phyloP scores from a whole-genome alignment of 2,797 vertebrate genomes.

The Brachymystax lenok region DNA sequence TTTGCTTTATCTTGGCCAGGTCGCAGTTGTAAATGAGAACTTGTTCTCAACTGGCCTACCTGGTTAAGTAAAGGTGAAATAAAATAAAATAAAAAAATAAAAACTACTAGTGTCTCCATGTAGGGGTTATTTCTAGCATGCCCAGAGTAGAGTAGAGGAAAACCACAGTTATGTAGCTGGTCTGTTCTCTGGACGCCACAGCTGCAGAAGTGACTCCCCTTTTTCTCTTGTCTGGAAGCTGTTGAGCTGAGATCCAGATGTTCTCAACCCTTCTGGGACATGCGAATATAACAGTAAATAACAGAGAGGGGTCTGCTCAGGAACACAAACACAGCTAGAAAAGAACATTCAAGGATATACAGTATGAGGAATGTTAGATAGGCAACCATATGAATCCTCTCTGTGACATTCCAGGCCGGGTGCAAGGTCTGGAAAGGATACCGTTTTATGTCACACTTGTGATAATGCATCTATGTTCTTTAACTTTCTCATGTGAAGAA shows the following conservation, averaged over 20 bases:
- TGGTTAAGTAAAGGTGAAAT: too few species aligned
- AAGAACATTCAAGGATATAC: slow-evolving; percentile 12
- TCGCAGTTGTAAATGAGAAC: too few species aligned
- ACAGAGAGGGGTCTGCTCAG: slow-evolving; percentile 12
- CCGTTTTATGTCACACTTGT: not conserved
- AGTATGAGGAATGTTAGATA: not conserved
- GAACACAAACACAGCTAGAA: slow-evolving; percentile 35
- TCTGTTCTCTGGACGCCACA: slow-evolving; percentile 21
- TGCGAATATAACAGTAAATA: slow-evolving; percentile 35
- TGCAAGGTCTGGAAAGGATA: not conserved
- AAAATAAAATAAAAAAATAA: too few species aligned
- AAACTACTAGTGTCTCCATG: slow-evolving; percentile 13
- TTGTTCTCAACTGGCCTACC: too few species aligned
- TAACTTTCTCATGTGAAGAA: slow-evolving; percentile 34
- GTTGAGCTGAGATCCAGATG: slow-evolving; percentile 72
- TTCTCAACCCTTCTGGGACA: slow-evolving; percentile 57
- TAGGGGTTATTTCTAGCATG: slow-evolving; percentile 30
- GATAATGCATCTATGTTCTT: not conserved
- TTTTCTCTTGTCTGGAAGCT: slow-evolving; percentile 60
- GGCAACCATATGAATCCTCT: not conserved
- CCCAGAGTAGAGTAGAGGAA: slow-evolving; percentile 42
- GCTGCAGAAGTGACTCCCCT: slow-evolving; percentile 46
- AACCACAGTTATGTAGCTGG: slow-evolving; percentile 70
- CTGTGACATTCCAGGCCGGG: not conserved
- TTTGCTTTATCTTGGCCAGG: too few species aligned